Evolutionary conservation across 2,113 vertebrate genomes (phyloP).

Genomic region (Solea senegalensis): DNA sequence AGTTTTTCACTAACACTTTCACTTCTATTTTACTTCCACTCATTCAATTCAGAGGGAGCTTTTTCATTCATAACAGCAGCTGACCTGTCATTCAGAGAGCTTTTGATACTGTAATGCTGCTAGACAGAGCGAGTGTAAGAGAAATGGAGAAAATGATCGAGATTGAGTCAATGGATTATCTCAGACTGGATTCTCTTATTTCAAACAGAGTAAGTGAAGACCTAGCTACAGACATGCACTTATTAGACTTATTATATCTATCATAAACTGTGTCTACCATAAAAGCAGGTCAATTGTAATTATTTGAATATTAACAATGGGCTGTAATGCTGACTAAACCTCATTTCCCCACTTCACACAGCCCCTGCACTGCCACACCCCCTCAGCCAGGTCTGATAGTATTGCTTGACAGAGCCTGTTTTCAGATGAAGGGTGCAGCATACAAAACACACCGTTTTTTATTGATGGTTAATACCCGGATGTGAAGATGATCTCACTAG

Average conservation of each 20-base stretch:
- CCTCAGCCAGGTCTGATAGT: no score
- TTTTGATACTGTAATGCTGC: background rate
- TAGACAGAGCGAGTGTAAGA: background rate
- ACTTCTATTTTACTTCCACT: slow-evolving; percentile 17
- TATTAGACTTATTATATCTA: slow-evolving; percentile 19
- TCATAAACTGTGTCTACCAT: slow-evolving; percentile 25
- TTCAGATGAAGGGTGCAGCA: no score
- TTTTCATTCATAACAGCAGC: slow-evolving; percentile 15
- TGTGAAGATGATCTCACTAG: no score
- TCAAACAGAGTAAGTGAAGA: slow-evolving; percentile 18
- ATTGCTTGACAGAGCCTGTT: no score
- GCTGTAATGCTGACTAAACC: no score
- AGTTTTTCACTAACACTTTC: slow-evolving; percentile 2
- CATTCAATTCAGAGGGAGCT: slow-evolving; percentile 12
- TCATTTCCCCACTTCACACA: no score
- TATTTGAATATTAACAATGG: background rate
- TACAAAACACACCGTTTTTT: no score
- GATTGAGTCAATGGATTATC: slow-evolving; percentile 14
- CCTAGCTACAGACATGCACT: background rate
- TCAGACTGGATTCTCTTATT: slow-evolving; percentile 9
- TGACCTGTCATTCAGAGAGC: background rate
- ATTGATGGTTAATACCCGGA: no score
- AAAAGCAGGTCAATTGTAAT: slow-evolving; percentile 22
- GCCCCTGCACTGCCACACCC: no score
- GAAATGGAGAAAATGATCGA: slow-evolving; percentile 8